phyloP scores from a whole-genome alignment of 2,113 vertebrate species.

The Muntiacus muntjak region DNA sequence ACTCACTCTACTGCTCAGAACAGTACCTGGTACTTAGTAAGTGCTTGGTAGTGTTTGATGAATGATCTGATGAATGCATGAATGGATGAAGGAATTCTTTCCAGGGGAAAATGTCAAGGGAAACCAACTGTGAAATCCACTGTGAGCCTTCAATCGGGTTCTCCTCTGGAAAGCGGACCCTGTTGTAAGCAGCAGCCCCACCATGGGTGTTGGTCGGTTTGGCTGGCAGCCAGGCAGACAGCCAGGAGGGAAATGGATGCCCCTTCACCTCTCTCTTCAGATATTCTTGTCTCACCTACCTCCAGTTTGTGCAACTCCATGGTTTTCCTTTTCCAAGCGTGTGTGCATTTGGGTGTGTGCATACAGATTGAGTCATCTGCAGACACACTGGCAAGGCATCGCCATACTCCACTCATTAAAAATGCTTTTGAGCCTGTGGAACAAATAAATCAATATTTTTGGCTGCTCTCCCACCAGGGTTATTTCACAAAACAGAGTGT shows the following conservation, averaged over 20 bases:
- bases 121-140: not conserved
- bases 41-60: not conserved
- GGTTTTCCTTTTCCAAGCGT: not conserved
- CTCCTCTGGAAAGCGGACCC: not conserved
- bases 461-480: conserved; percentile 60
- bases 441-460: conserved; percentile 68
- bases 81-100: not conserved
- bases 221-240: not conserved
- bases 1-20: not conserved
- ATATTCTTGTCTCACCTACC: not conserved
- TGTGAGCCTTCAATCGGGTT: not conserved
- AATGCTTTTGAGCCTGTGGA: conserved; percentile 24
- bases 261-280: not conserved
- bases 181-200: not conserved
- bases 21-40: not conserved
- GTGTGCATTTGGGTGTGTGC: not conserved
- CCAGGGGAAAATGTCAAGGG: not conserved
- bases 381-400: conserved; percentile 7
- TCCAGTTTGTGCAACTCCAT: not conserved
- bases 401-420: conserved; percentile 38
- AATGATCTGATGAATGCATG: not conserved
- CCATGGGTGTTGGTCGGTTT: not conserved
- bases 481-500: conserved; percentile 55
- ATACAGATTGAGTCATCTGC: conserved; percentile 46
- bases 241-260: not conserved